Evolutionary conservation across 2,797 vertebrate species (phyloP).

Genomic region (Thalassophryne amazonica): DNA sequence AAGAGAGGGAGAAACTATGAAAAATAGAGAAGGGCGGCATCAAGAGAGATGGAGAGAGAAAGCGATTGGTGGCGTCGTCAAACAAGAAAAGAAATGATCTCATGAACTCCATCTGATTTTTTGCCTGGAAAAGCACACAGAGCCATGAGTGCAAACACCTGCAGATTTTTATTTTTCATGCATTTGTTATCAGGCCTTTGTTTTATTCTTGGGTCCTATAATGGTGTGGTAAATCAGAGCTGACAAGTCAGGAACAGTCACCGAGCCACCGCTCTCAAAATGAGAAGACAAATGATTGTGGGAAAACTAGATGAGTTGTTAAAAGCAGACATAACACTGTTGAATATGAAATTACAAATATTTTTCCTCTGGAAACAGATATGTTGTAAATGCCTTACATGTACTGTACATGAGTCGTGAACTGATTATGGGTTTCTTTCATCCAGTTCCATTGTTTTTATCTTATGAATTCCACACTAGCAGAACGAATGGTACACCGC

Average conservation of each 20-base stretch:
- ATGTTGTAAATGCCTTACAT: background rate
- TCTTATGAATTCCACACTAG: too few relatives aligned
- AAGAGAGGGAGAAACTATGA: slow-evolving; percentile 4
- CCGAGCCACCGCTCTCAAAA: slow-evolving; percentile 29
- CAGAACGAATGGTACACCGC: too few relatives aligned
- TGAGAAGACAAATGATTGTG: slow-evolving; percentile 25
- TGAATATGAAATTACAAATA: slow-evolving; percentile 22
- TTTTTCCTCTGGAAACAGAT: background rate
- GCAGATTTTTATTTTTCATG: slow-evolving; percentile 57
- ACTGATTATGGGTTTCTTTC: background rate
- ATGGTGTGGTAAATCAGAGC: slow-evolving; percentile 58
- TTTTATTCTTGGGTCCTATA: slow-evolving; percentile 44
- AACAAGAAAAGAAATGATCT: slow-evolving; percentile 51
- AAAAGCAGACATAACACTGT: slow-evolving; percentile 27
- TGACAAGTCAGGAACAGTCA: slow-evolving; percentile 43
- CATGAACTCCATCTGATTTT: slow-evolving; percentile 24
- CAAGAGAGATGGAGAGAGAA: slow-evolving; percentile 19
- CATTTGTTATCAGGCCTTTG: slow-evolving; percentile 58
- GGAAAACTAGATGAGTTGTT: slow-evolving; percentile 28
- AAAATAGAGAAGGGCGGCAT: slow-evolving; percentile 25
- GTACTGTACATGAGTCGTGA: background rate
- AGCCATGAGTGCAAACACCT: slow-evolving; percentile 49
- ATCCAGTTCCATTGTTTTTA: background rate
- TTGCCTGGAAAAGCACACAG: slow-evolving; percentile 39
- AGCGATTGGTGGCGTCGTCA: slow-evolving; percentile 40